A percentile compares a stretch with the other conserved stretches of the same genome.
phyloP scores from a whole-genome alignment of 2,888 invertebrate genomes.

The Nomada lathburiana region DNA sequence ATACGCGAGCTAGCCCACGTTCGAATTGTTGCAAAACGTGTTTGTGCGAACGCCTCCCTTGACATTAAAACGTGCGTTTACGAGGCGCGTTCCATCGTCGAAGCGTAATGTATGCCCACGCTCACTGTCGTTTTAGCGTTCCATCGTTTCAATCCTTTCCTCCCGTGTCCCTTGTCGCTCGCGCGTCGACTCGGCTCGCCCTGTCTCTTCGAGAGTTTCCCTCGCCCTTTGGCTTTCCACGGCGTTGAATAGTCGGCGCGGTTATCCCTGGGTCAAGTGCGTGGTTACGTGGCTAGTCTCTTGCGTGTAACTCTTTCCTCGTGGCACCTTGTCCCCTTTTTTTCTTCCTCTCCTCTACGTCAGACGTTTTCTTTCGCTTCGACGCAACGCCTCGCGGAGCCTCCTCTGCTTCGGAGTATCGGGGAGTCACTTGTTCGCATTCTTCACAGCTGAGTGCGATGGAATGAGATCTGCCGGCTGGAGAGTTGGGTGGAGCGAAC shows the following conservation, averaged over 20 bases:
- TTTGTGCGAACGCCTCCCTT: conserved; percentile 62
- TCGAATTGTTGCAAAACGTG: conserved; percentile 68
- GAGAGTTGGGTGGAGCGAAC: background rate
- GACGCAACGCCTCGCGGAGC: background rate
- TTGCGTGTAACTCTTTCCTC: conserved; percentile 1
- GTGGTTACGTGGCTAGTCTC: conserved; percentile 8
- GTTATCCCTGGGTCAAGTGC: conserved; percentile 40
- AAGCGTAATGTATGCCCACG: conserved; percentile 64
- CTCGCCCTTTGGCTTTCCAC: background rate
- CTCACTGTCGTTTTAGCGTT: conserved; percentile 22
- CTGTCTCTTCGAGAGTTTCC: background rate
- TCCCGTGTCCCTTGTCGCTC: background rate
- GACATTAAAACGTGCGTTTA: conserved; percentile 71
- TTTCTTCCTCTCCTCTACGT: background rate
- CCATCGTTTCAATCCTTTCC: conserved; percentile 17
- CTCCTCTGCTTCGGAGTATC: background rate
- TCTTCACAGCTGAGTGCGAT: background rate
- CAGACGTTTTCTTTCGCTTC: background rate
- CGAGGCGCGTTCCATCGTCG: conserved; percentile 62
- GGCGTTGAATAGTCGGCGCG: conserved; percentile 1
- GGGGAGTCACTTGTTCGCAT: background rate
- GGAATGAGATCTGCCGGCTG: background rate
- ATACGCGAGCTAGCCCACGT: conserved; percentile 58
- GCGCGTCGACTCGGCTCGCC: background rate
- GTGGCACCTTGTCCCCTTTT: conserved; percentile 6